phyloP scores from a whole-genome alignment of 2,797 vertebrate genomes.

The Erethizon dorsatum region DNA sequence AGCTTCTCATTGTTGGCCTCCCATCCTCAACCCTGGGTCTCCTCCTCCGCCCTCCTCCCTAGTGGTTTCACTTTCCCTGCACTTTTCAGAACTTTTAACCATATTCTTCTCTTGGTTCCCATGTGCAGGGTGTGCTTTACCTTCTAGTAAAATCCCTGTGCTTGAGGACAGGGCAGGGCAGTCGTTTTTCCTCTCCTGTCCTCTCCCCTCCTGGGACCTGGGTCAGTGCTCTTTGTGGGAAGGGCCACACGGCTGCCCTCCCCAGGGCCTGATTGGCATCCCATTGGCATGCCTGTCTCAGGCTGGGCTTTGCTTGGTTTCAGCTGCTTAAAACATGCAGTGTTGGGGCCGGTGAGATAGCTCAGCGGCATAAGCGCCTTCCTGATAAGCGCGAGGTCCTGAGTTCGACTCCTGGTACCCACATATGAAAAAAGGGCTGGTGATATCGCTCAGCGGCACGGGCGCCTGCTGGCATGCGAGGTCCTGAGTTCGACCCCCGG shows the following conservation, averaged over 20 bases:
- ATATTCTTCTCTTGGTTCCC: not conserved
- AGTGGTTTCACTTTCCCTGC: not conserved
- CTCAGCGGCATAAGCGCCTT: too few species aligned
- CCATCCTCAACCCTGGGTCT: too few species aligned
- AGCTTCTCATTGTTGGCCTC: too few species aligned
- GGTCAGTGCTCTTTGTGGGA: not conserved
- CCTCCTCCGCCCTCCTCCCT: not conserved
- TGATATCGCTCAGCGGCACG: too few species aligned
- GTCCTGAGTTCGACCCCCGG: too few species aligned
- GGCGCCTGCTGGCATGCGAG: too few species aligned
- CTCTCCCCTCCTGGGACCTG: not conserved
- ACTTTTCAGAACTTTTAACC: not conserved
- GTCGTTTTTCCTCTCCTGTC: not conserved
- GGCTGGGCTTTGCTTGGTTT: not conserved
- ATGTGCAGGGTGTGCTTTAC: not conserved
- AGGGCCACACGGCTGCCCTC: not conserved
- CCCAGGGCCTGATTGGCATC: too few species aligned
- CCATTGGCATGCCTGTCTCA: not conserved
- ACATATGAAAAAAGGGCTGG: too few species aligned
- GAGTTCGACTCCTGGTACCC: too few species aligned
- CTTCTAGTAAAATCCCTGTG: not conserved
- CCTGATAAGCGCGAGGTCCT: too few species aligned
- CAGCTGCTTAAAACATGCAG: too few species aligned
- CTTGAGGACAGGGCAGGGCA: accelerated
- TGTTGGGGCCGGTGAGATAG: not conserved